Conservation (phyloP, 2,797 vertebrate genomes). For the Mico argentatus region DNA sequence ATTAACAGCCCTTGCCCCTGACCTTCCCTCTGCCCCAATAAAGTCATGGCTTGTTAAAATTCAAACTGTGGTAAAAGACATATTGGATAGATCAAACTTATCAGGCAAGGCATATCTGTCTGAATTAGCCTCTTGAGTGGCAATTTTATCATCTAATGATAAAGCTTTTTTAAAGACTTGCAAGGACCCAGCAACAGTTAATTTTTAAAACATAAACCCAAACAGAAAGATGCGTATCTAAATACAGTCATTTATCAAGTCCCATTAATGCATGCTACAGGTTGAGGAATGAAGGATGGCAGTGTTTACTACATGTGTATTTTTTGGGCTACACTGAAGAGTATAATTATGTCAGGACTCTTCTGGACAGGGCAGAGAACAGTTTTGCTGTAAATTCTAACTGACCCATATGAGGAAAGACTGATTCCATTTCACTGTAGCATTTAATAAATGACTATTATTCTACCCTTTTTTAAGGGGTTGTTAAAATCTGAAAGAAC, state of each 20-base stretch:
- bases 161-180: neutral
- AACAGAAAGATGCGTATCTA: neutral
- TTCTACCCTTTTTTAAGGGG: neutral
- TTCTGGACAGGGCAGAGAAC: neutral
- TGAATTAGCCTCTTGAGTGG: neutral
- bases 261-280: neutral
- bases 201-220: conserved; percentile 16
- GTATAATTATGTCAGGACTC: neutral
- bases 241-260: neutral
- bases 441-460: neutral
- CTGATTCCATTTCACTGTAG: neutral
- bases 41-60: neutral
- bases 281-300: neutral
- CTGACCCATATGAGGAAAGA: neutral
- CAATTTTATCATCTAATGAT: neutral
- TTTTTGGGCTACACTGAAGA: neutral
- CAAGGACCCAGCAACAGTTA: neutral
- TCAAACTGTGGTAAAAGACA: neutral
- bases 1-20: neutral
- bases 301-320: neutral
- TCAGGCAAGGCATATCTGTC: neutral
- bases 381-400: neutral
- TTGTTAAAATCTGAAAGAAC: neutral
- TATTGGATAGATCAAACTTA: neutral
- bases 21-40: neutral